Evolutionary conservation across 2,797 vertebrate genomes (phyloP), one percentile per base, ranked within the genome.

Genomic region (Muscicapa comitata): DNA sequence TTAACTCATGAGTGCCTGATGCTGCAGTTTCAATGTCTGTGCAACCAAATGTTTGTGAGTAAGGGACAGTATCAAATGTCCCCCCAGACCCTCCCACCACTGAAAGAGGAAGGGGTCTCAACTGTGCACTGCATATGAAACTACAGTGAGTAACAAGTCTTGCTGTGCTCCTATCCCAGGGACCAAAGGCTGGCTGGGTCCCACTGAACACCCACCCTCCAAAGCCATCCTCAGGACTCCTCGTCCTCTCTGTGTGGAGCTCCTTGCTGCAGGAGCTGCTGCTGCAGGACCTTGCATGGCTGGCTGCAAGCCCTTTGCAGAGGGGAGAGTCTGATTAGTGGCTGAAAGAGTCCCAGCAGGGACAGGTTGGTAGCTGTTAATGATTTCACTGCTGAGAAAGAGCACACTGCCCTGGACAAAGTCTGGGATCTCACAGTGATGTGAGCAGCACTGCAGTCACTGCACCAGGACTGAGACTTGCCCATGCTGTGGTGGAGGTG

Each of bases 401-500:
- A 70, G 10, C 40, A 25, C 13, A 2, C 8, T 58, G 70, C 18
- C 17, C 29, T 43, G 40, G 29, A n/a, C 33, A 10, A 16, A 14
- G 54, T 10, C 45, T 40, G 55, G 20, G 59, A 40, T 40, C 45
- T 33, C 11, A 2, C 2, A 31, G 67, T 0, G 5, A 13, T 13
- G 40, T 31, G 53, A 54, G 29, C 75, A 50, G 20, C 25, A 65
- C 17, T 1, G 7, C 42, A 35, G n/a, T 4, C 42, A 5, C 13
- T 0, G 4, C 2, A 0, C 25, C 0, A 2, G n/a, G 26, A 9
- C 43, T 51, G 58, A 16, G 29, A 17, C 21, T 54, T n/a, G 10
- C 33, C 23, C 6, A 3, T 2, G 13, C 35, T 9, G 8, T 17
- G 33, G n/a, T 1, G 1, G 38, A 43, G 42, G 12, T 61, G 21